A percentile compares a stretch with the other conserved stretches of the same genome.
Conservation (phyloP, 2,797 vertebrate genomes). For the Phylloscopus collybita region DNA sequence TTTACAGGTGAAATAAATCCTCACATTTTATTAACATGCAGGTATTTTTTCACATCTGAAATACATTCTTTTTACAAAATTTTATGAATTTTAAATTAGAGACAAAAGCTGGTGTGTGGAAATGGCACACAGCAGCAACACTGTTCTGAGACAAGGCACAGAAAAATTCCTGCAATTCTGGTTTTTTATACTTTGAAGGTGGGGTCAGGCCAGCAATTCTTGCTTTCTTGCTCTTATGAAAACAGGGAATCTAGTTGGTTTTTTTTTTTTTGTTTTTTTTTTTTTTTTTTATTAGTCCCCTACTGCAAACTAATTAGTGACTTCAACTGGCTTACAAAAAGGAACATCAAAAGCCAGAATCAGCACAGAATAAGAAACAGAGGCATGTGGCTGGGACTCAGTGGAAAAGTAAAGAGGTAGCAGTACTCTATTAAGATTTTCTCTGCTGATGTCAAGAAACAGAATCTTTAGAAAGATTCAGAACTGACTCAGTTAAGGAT, state of each 20-base stretch:
- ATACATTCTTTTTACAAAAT: background rate
- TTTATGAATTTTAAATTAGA: background rate
- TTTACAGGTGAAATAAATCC: background rate
- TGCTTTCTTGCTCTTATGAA: background rate
- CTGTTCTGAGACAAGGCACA: background rate
- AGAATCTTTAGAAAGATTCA: background rate
- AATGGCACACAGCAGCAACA: background rate
- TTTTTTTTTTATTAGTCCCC: background rate
- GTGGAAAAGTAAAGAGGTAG: background rate
- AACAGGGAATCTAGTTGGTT: background rate
- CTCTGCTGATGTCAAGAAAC: background rate
- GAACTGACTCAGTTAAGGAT: background rate
- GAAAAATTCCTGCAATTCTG: background rate
- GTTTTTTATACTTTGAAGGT: background rate
- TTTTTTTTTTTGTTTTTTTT: background rate
- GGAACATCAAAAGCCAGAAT: background rate
- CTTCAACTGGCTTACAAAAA: background rate
- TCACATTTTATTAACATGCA: background rate
- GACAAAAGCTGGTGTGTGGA: background rate
- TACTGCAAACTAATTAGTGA: background rate
- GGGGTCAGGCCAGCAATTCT: background rate
- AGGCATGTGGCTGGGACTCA: background rate
- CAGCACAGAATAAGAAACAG: background rate
- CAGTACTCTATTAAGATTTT: background rate
- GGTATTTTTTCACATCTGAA: background rate